Evolutionary conservation across 2,888 invertebrate genomes (phyloP).

Genomic region (Synanthedon vespiformis): DNA sequence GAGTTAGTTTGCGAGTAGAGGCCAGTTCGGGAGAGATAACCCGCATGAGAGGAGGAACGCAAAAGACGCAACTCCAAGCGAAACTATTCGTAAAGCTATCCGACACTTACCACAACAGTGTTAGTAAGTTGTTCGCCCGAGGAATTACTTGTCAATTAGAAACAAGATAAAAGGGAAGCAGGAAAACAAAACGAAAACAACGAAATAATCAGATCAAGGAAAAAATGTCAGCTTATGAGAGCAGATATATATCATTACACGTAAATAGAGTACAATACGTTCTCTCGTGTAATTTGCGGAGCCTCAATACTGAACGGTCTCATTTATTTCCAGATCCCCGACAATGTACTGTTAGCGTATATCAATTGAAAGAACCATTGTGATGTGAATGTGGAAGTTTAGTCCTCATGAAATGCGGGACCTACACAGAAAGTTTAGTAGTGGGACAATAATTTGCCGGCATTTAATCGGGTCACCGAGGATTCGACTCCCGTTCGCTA

Average conservation of each 20-base stretch:
- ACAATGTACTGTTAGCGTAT: neutral
- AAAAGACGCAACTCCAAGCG: conserved; percentile 16
- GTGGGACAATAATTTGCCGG: conserved; percentile 18
- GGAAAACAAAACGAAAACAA: neutral
- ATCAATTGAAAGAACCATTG: conserved; percentile 5
- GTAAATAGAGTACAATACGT: too few relatives aligned
- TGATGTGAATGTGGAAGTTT: conserved; percentile 5
- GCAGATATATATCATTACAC: neutral
- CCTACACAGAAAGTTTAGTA: conserved; percentile 16
- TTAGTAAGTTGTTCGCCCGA: neutral
- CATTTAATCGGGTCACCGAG: conserved; percentile 14
- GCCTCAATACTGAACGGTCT: neutral
- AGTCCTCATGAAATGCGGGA: conserved; percentile 10
- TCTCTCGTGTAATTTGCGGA: neutral
- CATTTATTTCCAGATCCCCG: neutral
- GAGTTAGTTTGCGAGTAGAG: conserved; percentile 7
- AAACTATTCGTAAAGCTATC: conserved; percentile 25
- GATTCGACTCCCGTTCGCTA: neutral
- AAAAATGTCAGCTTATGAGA: neutral
- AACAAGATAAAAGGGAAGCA: neutral
- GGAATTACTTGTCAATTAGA: neutral
- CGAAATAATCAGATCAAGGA: neutral
- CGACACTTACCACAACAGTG: conserved; percentile 7
- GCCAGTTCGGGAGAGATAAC: conserved; percentile 9
- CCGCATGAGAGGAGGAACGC: conserved; percentile 10